Evolutionary conservation across 2,888 invertebrate species (phyloP), one percentile per base, ranked within the genome.

Genomic region (Protodeltote pygarga): DNA sequence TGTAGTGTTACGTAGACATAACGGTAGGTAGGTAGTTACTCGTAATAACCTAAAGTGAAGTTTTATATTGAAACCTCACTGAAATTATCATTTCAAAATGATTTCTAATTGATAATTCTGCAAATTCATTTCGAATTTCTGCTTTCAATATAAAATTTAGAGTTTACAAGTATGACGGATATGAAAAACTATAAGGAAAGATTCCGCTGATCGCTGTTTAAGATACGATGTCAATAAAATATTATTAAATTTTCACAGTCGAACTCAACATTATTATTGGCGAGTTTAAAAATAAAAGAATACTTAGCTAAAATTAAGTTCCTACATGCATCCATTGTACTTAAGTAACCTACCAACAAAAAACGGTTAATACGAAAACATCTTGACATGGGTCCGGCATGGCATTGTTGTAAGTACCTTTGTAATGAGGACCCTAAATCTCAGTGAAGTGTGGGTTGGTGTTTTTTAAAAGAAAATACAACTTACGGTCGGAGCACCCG

Each of bases 401-500:
- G 70, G 63, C 51, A 65, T 68, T 68, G 65, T 67, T 63, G 65
- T 65, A 65, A 57, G 60, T 53, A 68, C 53, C 60, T 63, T 57
- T 68, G 69, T 64, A 67, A 67, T 67, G 55, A 59, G 60, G 47
- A 65, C 39, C 53, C 52, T 68, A 68, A 65, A 68, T 67, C 65
- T 61, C 65, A 42, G 67, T 49, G 35, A 53, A 53, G 44, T 55
- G 55, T 40, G 46, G 48, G 31, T 52, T 61, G 58, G 52, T 65
- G 37, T 61, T 65, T 58, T 46, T 70, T 42, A 33, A 38, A 66
- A 59, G 41, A 54, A 65, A 54, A 62, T 58, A 34, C 49, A 48
- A 85, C 90, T 89, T 68, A 92, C 92, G 90, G 74, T 92, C 92
- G 31, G 88, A 88, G 54, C 92, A 82, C 92, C 94, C 73, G 89